phyloP scores from a whole-genome alignment of 2,888 invertebrate genomes.

The Eilema caniola region DNA sequence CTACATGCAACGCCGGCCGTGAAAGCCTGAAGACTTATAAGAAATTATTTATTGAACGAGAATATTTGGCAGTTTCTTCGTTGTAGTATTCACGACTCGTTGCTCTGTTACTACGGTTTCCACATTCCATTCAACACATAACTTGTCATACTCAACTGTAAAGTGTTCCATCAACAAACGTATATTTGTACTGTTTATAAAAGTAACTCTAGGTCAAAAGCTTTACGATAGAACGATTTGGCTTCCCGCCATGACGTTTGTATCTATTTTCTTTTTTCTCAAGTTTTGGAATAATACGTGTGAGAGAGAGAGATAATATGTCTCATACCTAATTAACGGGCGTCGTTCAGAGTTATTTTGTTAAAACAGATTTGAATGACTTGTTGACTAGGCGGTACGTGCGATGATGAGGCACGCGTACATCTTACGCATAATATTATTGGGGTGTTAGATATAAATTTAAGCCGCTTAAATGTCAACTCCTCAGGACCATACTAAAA shows the following conservation, averaged over 20 bases:
- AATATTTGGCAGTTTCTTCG: neutral
- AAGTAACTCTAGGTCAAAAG: slow-evolving; percentile 79
- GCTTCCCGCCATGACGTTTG: slow-evolving; percentile 62
- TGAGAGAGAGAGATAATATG: slow-evolving; percentile 34
- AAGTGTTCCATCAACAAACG: slow-evolving; percentile 50
- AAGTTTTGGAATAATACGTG: slow-evolving; percentile 7
- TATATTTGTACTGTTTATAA: slow-evolving; percentile 61
- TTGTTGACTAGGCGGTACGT: slow-evolving; percentile 33
- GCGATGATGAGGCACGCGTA: slow-evolving; percentile 26
- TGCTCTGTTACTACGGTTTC: neutral
- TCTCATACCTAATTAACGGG: slow-evolving; percentile 39
- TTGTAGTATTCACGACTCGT: neutral
- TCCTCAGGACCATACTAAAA: slow-evolving; percentile 23
- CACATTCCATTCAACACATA: slow-evolving; percentile 15
- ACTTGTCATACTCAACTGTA: slow-evolving; percentile 29
- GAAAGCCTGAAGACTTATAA: too few relatives aligned
- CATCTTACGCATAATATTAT: slow-evolving; percentile 40
- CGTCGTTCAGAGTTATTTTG: slow-evolving; percentile 49
- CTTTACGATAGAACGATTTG: slow-evolving; percentile 65
- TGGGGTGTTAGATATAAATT: slow-evolving; percentile 24
- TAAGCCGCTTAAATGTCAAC: slow-evolving; percentile 25
- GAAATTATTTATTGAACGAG: neutral
- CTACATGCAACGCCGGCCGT: too few relatives aligned
- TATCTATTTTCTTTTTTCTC: slow-evolving; percentile 46
- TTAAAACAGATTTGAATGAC: slow-evolving; percentile 41